Evolutionary conservation across 1,140 invertebrate species (phyloP), one percentile per base, ranked within the genome.

Genomic region (Neodiprion pinetum): DNA sequence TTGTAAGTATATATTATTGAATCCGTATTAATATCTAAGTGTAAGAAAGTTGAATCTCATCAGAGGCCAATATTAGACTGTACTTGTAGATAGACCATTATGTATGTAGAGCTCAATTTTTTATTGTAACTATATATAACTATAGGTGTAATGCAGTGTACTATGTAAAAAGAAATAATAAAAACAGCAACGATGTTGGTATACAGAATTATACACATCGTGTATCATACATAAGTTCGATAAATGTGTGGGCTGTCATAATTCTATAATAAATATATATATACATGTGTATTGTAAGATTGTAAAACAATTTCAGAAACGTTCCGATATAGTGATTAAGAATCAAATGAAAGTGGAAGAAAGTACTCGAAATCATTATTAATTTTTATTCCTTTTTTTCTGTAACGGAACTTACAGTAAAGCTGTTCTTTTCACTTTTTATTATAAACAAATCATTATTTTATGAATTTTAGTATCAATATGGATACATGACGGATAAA

Each of bases 401-500:
- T 40, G 5, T 40, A 3, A 5, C 28, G 28, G 28, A 40, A 3
- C 28, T 40, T 40, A 40, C 4, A 5, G 0, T 40, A 40, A 40
- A 40, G 28, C 28, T 40, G 28, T 40, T 61, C n/a, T 61, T 17
- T 61, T 61, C 28, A 40, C 28, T 40, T 5, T 40, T 5, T 61
- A 17, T 61, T 61, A 9, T 83, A 86, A 80, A 71, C 76, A 84
- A 84, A 85, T 81, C 75, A 82, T 83, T 87, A 40, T 86, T 84
- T 80, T 83, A 87, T 79, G 84, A 84, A 87, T 85, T 85, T 87
- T 86, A 86, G 86, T 80, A 81, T 78, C 67, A 47, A 17, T 47
- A 7, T 78, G 78, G 68, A 72, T 77, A 78, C 73, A 70, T 75
- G 68, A 71, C 68, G 67, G 65, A 79, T 67, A 72, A 72, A 11